A percentile compares a stretch with the other conserved stretches of the same genome.
Conservation (phyloP, 37 sponge, comb jelly and placozoan genomes). For the Bolinopsis microptera region DNA sequence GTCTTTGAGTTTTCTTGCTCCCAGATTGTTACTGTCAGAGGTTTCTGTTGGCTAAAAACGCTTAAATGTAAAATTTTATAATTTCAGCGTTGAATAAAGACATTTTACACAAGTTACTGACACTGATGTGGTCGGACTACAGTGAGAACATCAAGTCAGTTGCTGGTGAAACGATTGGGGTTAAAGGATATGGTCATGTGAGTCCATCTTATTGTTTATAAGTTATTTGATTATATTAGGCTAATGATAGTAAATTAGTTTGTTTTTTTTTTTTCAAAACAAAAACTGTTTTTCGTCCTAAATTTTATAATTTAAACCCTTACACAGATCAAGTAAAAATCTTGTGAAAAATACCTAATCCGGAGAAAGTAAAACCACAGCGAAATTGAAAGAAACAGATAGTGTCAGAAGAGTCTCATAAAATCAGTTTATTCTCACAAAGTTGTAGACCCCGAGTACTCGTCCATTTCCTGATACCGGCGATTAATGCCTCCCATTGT, state of each 20-base stretch:
- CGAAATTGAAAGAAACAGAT: no score
- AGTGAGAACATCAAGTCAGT: constrained; percentile 28
- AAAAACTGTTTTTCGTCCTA: no score
- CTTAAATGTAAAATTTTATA: no score
- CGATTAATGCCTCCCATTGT: not conserved
- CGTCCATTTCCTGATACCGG: not conserved
- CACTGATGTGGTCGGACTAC: constrained; percentile 62
- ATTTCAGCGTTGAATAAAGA: constrained; percentile 50
- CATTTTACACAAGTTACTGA: constrained; percentile 53
- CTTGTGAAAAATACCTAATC: no score
- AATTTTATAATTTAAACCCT: no score
- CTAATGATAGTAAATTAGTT: not conserved
- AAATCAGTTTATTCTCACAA: no score
- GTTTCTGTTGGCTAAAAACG: no score
- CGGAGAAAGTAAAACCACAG: no score
- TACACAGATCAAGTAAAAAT: not conserved
- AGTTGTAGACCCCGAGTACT: not conserved
- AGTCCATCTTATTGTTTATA: not conserved
- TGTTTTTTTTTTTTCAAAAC: not conserved
- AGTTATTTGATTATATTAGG: not conserved
- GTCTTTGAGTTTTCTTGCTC: no score
- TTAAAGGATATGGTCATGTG: constrained; percentile 46
- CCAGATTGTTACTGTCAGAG: no score
- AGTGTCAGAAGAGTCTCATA: no score
- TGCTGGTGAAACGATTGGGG: constrained; percentile 60